Base-by-base conservation (phyloP, 1,140 invertebrate genomes). In the Monomorium pharaonis region DNA sequence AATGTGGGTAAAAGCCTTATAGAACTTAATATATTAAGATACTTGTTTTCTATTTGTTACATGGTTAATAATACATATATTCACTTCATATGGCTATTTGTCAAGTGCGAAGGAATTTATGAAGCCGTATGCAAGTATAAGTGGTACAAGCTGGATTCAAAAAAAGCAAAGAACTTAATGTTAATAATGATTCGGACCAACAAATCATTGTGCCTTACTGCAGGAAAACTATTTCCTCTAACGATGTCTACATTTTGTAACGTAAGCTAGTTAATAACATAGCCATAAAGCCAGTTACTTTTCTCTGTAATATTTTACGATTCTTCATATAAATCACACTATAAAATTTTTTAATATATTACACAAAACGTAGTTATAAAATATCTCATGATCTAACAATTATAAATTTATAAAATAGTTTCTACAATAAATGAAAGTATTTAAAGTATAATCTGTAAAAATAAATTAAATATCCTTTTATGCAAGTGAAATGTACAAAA, bases 171-270 rank as follows among this genome's bases (percentile, higher is more conserved):
- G 37, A 56, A 27, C 1, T 18, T 86, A 51, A 67, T 87, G 3
- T 27, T 76, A 0, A 76, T 88, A 58, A 86, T 87, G 63, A 24
- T 65, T 18, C 56, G 51, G 16, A 24, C 77, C 12, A 70, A 74
- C 6, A 69, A 63, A 33, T 65, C 76, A 4, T 18, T 83, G 9
- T 58, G 42, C 14, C 27, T 89, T 12, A 89, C 51, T 1, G 70
- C 88, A 0, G 69, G 77, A 30, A 86, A 88, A 65, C 24, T 86
- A 2, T 83, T 88, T 12, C 76, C 67, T 30, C 56, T 88, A 42
- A 77, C 84, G 9, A 81, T 88, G 37, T 5, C 56, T 49, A 74
- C 49, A 2, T 78, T 86, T 42, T 76, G 63, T 18, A 88, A 76
- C 10, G 65, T 86, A 89, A 78, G 47, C 6, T 12, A 44, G 10